Evolutionary conservation across 2,797 vertebrate species (phyloP).

Genomic region (Sylvilagus floridanus): DNA sequence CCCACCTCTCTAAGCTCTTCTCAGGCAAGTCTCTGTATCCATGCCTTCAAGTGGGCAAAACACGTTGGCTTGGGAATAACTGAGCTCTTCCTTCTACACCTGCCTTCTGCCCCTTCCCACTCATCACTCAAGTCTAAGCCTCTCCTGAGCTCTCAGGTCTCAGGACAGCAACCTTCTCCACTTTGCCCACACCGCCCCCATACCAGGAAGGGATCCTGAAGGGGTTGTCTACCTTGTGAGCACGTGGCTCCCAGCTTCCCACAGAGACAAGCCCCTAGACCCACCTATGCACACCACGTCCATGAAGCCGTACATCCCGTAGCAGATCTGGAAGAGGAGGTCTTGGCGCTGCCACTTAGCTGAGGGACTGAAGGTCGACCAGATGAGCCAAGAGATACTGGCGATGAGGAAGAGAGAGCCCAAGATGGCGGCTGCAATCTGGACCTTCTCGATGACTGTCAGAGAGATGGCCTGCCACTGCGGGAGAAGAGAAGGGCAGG

Average conservation of each 20-base stretch:
- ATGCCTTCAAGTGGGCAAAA: not conserved
- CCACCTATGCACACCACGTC: slow-evolving; percentile 99
- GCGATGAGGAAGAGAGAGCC: slow-evolving; percentile 99
- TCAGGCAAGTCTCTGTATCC: not conserved
- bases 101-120: not conserved
- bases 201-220: too few relatives aligned
- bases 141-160: not conserved
- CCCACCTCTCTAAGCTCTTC: not conserved
- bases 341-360: slow-evolving; percentile 99
- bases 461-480: slow-evolving; percentile 99
- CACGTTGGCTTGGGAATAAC: not conserved
- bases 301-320: slow-evolving; percentile 99
- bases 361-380: slow-evolving; percentile 98
- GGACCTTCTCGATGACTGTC: slow-evolving; percentile 99
- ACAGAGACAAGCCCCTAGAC: slow-evolving; percentile 51
- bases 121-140: not conserved
- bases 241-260: not conserved
- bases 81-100: not conserved
- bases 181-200: not conserved
- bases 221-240: too few relatives aligned
- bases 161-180: not conserved
- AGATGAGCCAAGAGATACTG: slow-evolving; percentile 99
- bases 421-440: slow-evolving; percentile 98
- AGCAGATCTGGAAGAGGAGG: slow-evolving; percentile 99
- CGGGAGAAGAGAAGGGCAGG: not conserved